Evolutionary conservation across 2,888 invertebrate species (phyloP), one percentile per base, ranked within the genome.

Genomic region (Maniola hyperantus): DNA sequence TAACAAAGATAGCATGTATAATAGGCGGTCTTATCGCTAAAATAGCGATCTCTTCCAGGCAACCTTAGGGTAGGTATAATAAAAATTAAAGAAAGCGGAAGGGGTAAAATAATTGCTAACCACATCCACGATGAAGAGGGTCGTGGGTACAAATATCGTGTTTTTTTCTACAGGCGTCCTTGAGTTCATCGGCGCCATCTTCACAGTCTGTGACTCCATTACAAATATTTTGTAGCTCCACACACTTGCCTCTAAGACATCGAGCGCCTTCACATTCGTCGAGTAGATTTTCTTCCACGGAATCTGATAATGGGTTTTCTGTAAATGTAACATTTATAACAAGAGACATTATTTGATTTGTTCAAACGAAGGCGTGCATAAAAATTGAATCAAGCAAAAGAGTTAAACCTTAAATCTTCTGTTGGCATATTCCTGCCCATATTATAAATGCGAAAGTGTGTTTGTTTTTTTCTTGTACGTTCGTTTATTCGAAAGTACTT

Each of bases 191-290:
- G 48, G 88, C 92, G 11, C 93, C 94, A 77, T 95, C 94, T 65
- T 94, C 93, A 74, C 97, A 97, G 75, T 97, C 93, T 0, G 83
- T 86, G 51, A 95, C 88, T 0, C 95, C 95, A 79, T 97, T 93
- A 79, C 97, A 97, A 13, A 96, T 83, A 68, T 93, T 87, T 7
- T 84, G 78, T 67, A 92, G 80, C 0, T 89, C 77, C 48, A 97
- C 78, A 80, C 97, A 97, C 44, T 93, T 83, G 0, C 97, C 97
- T 62, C 96, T 84, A 18, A 93, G 87, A 81, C 97, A 97, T 64
- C 96, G 93, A 61, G 93, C 81, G 46, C 95, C 94, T 61, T 93
- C 78, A 77, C 97, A 97, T 15, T 74, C 69, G 33, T 87, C 78
- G 54, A 67, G 20, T 11, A 66, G 18, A 42, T 71, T 69, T 63